These are phyloP conservation scores for Cryptocephalus primarius DNA, from an alignment of 2,888 invertebrate genomes.

Conservation along the genomic window DNA sequence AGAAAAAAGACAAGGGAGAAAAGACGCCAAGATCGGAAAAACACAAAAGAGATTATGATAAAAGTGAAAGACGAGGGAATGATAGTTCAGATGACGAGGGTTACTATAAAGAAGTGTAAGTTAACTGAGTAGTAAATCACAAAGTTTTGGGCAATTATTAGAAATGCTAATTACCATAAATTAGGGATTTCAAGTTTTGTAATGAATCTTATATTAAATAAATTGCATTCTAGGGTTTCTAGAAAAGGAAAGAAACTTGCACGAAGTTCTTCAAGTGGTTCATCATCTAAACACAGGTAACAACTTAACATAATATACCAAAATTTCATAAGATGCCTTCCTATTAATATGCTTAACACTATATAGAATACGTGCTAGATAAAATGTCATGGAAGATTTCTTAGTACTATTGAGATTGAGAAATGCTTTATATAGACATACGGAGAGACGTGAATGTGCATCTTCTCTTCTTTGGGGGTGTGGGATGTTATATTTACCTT, in stretches of 20 bases:
- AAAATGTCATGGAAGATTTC: too few species aligned
- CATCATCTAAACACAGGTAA: slow-evolving; percentile 36
- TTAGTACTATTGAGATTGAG: too few species aligned
- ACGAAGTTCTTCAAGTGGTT: slow-evolving; percentile 35
- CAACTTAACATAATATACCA: slow-evolving; percentile 7
- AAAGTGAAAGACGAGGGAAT: slow-evolving; percentile 25
- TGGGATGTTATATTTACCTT: too few species aligned
- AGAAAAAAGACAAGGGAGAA: slow-evolving; percentile 31
- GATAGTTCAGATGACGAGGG: slow-evolving; percentile 33
- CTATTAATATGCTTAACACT: too few species aligned
- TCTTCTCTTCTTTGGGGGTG: too few species aligned
- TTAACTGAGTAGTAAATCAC: slow-evolving; percentile 11
- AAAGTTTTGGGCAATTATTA: too few species aligned
- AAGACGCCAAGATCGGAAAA: slow-evolving; percentile 25
- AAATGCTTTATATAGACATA: too few species aligned
- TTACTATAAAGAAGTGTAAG: slow-evolving; percentile 37
- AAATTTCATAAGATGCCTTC: neutral
- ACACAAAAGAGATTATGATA: slow-evolving; percentile 33
- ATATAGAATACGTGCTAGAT: neutral
- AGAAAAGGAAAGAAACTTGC: slow-evolving; percentile 38
- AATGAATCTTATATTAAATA: neutral
- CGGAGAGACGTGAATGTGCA: too few species aligned
- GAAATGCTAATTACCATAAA: too few species aligned
- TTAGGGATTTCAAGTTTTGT: neutral
- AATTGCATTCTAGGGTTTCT: slow-evolving; percentile 33